Conservation (phyloP, 2,113 vertebrate genomes). For the Mohoua ochrocephala region DNA sequence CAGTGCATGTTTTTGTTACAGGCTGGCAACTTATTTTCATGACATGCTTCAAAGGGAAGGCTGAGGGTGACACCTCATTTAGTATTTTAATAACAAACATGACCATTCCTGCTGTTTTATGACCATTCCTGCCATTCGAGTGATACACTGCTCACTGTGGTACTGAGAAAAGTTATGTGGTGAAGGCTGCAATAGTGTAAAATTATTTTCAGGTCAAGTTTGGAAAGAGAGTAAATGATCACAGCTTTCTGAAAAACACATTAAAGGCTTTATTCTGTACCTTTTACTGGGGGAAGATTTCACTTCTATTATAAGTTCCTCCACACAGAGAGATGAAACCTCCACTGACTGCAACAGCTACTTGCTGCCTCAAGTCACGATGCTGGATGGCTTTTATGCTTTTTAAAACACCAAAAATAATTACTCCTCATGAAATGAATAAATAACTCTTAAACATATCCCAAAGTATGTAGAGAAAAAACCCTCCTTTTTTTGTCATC, state of each 20-base stretch:
- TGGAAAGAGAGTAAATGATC: background rate
- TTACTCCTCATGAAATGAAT: background rate
- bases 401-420: background rate
- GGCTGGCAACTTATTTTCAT: background rate
- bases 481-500: background rate
- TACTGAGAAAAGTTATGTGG: background rate
- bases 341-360: background rate
- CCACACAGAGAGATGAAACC: background rate
- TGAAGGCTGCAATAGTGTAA: background rate
- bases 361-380: background rate
- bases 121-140: background rate
- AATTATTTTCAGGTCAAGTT: background rate
- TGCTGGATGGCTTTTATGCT: background rate
- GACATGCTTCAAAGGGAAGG: background rate
- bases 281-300: background rate
- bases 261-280: background rate
- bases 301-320: background rate
- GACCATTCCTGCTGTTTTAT: background rate
- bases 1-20: background rate
- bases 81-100: background rate
- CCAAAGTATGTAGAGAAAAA: accelerated
- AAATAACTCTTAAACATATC: background rate
- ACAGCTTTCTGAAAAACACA: background rate
- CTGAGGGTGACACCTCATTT: background rate
- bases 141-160: background rate